Conservation (phyloP, 2,888 invertebrate species). For the Drosophila percnosoma region DNA sequence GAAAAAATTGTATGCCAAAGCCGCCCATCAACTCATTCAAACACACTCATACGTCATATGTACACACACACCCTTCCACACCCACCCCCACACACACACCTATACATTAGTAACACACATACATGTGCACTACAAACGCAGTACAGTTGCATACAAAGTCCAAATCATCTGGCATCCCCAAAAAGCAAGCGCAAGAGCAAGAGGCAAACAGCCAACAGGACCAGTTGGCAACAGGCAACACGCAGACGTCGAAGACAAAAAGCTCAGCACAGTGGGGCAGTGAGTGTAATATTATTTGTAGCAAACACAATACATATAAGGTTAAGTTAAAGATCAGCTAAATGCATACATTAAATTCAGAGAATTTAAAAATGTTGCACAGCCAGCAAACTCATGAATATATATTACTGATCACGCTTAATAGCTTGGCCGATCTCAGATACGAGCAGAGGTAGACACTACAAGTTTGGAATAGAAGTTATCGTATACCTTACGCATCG, state of each 20-base stretch:
- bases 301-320: neutral
- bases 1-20: slow-evolving; percentile 62
- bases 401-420: neutral
- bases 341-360: neutral
- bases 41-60: slow-evolving; percentile 1
- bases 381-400: neutral
- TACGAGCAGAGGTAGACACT: neutral
- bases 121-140: slow-evolving; percentile 16
- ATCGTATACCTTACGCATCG: neutral
- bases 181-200: slow-evolving; percentile 11
- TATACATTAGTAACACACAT: neutral
- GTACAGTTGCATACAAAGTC: slow-evolving; percentile 52
- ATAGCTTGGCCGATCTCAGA: neutral
- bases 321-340: neutral
- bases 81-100: slow-evolving; percentile 6
- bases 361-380: neutral
- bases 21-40: slow-evolving; percentile 22
- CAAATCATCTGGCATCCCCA: slow-evolving; percentile 48
- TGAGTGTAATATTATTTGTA: neutral
- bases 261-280: slow-evolving; percentile 27
- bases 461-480: neutral
- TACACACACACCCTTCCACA: slow-evolving; percentile 5
- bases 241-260: slow-evolving; percentile 27
- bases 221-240: slow-evolving; percentile 27
- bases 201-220: slow-evolving; percentile 27